Evolutionary conservation across 2,888 invertebrate genomes (phyloP).

Genomic region (Thymelicus acteon): DNA sequence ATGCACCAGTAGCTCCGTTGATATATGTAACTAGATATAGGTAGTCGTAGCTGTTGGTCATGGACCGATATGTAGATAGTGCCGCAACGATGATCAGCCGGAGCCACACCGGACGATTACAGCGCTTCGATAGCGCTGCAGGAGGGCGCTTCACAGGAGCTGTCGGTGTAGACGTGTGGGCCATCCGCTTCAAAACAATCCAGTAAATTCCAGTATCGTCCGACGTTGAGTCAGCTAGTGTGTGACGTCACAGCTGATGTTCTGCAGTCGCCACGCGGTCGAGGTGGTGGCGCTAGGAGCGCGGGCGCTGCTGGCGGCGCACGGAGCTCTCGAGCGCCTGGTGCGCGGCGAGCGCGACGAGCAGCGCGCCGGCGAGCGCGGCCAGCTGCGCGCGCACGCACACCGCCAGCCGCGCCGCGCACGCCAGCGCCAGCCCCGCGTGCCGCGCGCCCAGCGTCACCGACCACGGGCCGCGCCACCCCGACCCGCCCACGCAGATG

Average conservation of each 20-base stretch:
- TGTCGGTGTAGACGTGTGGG: no score
- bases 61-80: background rate
- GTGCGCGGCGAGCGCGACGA: conserved; percentile 68
- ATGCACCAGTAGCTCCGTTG: no score
- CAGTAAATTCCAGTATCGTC: no score
- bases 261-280: conserved; percentile 18
- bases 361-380: conserved; percentile 75
- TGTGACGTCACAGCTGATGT: background rate
- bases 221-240: no score
- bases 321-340: conserved; percentile 65
- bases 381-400: conserved; percentile 82
- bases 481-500: conserved; percentile 73
- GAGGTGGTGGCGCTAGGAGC: conserved; percentile 72
- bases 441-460: conserved; percentile 74
- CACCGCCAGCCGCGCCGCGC: conserved; percentile 86
- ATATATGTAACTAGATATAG: background rate
- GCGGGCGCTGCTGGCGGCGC: conserved; percentile 53
- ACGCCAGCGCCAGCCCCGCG: conserved; percentile 86
- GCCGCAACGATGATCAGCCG: no score
- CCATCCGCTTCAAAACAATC: no score
- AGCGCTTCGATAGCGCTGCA: no score
- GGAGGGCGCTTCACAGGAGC: no score
- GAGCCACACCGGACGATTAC: no score
- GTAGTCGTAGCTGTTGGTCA: background rate
- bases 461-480: conserved; percentile 85